Evolutionary conservation across 2,888 invertebrate species (phyloP), one percentile per base, ranked within the genome.

Genomic region (Saturnia pavonia): DNA sequence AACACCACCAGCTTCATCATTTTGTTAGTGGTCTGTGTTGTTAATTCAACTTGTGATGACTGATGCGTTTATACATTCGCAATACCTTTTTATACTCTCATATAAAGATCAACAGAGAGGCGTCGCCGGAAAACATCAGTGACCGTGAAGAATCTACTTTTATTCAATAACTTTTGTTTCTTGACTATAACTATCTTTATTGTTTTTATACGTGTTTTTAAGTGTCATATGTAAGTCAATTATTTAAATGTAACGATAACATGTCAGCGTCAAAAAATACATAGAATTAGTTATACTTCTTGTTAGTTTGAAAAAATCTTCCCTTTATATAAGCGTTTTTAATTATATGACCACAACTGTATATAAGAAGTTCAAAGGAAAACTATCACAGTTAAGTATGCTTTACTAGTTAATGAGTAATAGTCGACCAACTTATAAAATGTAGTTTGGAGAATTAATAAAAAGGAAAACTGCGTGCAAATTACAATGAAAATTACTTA

Each of bases 1-100:
- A 96, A 95, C 88, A 95, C 95, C 94, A 95, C 94, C 94, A 94
- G 87, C 84, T 93, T 93, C 87, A 93, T 85, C 94, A 94, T 94
- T 78, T 81, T 91, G 87, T 80, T 75, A 84, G 83, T 87, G 91
- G 92, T 91, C 91, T 93, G 92, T 92, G 91, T 90, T 90, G 87
- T 70, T 82, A 78, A 80, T 78, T 83, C 78, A 69, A 78, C 77
- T 82, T 71, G 80, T 76, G 79, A 85, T 87, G 82, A 92, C 91
- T 92, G 91, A 92, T 92, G 82, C 83, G 73, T 71, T 11, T 54
- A 9, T 19, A 54, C 54, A 54, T 54, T 54, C 22, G 9, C 22
- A n/a, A 22, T 54, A 60, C 27, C 25, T 27, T 60, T 60, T 60
- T 60, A 86, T 60, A 60, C 78, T 80, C 77, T 78, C 77, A 80